These are phyloP conservation scores for Chironomus riparius DNA, from an alignment of 2,888 invertebrate genomes.

Conservation along the genomic window DNA sequence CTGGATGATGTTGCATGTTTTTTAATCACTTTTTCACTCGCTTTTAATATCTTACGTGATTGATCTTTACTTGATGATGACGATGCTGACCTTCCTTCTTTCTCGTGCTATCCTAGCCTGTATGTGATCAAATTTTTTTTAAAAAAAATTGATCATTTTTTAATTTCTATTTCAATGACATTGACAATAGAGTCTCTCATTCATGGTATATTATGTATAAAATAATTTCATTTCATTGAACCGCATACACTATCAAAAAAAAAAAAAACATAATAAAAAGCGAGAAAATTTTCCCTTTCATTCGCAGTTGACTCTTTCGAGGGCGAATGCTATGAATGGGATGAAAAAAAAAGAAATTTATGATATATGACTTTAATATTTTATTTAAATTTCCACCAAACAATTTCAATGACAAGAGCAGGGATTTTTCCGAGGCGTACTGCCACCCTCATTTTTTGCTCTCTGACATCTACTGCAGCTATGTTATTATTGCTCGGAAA, in stretches of 20 bases:
- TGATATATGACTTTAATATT: slow-evolving; percentile 26
- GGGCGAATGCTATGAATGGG: slow-evolving; percentile 16
- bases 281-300: slow-evolving; percentile 17
- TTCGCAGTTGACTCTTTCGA: slow-evolving; percentile 17
- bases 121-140: no score
- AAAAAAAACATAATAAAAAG: background rate
- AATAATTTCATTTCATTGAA: background rate
- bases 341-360: background rate
- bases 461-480: background rate
- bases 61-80: slow-evolving; percentile 10
- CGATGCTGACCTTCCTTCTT: background rate
- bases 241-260: background rate
- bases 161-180: background rate
- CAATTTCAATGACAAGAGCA: slow-evolving; percentile 20
- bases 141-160: background rate
- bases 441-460: background rate
- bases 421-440: background rate
- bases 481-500: background rate
- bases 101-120: no score
- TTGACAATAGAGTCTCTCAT: background rate
- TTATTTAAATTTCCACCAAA: slow-evolving; percentile 12
- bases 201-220: no score
- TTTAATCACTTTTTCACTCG: background rate
- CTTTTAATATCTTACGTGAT: slow-evolving; percentile 1
- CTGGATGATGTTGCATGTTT: background rate